Evolutionary conservation across 2,797 vertebrate genomes (phyloP), one percentile per base, ranked within the genome.

Genomic region (Chrosomus eos): DNA sequence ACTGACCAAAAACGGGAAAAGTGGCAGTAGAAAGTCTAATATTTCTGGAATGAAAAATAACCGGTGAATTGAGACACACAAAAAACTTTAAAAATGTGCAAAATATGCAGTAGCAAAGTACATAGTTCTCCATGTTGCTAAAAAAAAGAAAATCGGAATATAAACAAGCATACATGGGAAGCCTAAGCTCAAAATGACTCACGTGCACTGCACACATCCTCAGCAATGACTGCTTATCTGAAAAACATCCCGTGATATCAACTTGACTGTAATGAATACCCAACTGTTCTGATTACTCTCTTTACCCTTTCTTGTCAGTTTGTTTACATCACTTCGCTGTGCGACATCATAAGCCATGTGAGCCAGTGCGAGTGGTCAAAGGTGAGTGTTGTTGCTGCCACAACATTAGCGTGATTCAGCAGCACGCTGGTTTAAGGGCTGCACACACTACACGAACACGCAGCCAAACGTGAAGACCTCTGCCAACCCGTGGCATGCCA

Each of bases 361-460:
- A 81, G 45, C 21, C 28, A 36, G 14, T 13, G 75, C 2, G 18
- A 45, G 60, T 9, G 19, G 77, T 66, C 60, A 79, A 26, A 81
- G 31, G 23, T 38, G 66, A 55, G 43, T 60, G 51, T 86, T 64
- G 31, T 43, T 82, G 45, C 79, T 82, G 48, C 72, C 66, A 81
- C 72, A 76, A 66, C 33, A 74, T 55, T 66, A 86, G 67, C 48
- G 21, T 7, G 14, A 58, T 58, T 78, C 53, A 78, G 38, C 38
- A 19, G 38, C 58, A 64, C n/a, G 26, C 70, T 3, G 14, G 40
- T 26, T 72, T 16, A 71, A 26, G n/a, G 23, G 23, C 53, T 26
- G 36, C 8, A 58, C 23, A 40, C n/a, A 43, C 75, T 77, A 51
- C 78, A 80, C 5, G 28, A 80, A 33, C 28, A 80, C n/a, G 60